A percentile compares a stretch with the other conserved stretches of the same genome.
phyloP scores from a whole-genome alignment of 2,797 vertebrate genomes.

The Pogonophryne albipinna region DNA sequence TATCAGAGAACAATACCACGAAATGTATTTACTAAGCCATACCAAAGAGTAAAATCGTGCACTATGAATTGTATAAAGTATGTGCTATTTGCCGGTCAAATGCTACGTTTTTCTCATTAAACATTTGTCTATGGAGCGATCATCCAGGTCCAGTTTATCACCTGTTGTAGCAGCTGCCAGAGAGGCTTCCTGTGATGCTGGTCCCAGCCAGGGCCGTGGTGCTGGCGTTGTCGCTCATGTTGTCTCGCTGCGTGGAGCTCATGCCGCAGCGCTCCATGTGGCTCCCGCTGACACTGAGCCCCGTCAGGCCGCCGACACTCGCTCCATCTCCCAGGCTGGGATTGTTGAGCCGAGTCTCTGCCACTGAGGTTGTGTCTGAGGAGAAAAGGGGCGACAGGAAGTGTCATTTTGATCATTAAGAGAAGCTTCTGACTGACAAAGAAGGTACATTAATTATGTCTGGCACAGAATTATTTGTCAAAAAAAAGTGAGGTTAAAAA shows the following conservation, averaged over 20 bases:
- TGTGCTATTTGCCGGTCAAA: background rate
- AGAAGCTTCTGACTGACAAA: background rate
- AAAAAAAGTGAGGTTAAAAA: background rate
- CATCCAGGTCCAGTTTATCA: conserved; percentile 54
- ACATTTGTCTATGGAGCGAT: background rate
- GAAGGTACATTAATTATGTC: background rate
- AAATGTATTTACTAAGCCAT: background rate
- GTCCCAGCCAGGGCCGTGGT: conserved; percentile 96
- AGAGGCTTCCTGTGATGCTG: conserved; percentile 96
- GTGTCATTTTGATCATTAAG: background rate
- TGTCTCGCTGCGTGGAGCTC: conserved; percentile 92
- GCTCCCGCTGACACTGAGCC: conserved; percentile 96
- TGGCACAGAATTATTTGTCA: background rate
- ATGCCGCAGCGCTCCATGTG: conserved; percentile 95
- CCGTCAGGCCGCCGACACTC: conserved; percentile 95
- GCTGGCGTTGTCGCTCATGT: conserved; percentile 96
- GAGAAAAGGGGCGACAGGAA: background rate
- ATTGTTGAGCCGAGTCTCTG: conserved; percentile 96
- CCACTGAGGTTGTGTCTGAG: conserved; percentile 93
- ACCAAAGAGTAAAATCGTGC: background rate
- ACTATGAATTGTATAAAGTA: background rate
- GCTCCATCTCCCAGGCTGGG: conserved; percentile 94
- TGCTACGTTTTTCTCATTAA: background rate
- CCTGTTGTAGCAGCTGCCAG: conserved; percentile 97
- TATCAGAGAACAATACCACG: background rate